Evolutionary conservation across 2,113 vertebrate species (phyloP), one percentile per base, ranked within the genome.

Genomic region (Sinocyclocheilus maitianheensis): DNA sequence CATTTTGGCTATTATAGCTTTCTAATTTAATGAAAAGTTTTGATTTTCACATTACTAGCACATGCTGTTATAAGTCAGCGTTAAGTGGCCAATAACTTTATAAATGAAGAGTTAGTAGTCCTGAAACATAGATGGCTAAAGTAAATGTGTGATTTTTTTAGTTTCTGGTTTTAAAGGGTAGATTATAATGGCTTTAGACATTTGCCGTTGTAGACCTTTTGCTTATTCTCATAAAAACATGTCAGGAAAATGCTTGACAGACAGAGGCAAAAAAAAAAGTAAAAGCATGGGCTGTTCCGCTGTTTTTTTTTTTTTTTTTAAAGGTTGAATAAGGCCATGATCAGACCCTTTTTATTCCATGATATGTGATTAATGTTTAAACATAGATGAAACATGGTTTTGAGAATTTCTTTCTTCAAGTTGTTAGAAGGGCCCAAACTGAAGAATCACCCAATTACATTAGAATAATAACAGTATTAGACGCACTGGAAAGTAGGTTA

Each of bases 361-460:
- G 69, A 43, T n/a, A 74, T 13, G 43, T 76, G 74, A 76, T 76
- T 24, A 76, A 76, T 76, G 5, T 76, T 76, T 76, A 16, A 76
- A 51, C n/a, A 76, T 7, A 76, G 74, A 51, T 51, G 12, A 76
- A 51, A 24, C 22, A 48, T 51, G 74, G 12, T 48, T 76, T 76
- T n/a, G 46, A 75, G 0, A 48, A 75, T 48, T 75, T 48, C n/a
- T 46, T 74, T 74, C 30, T 43, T 75, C 20, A 46, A 48, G 5
- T 24, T 75, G 43, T 76, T 22, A 24, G 7, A 76, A 76, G 11
- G n/a, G n/a, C n/a, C 43, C 72, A 16, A 48, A 14, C 43, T 26
- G 2, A 48, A 76, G 74, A 26, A 75, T 75, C 71, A 75, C 71
- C 22, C 20, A n/a, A 16, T 51, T 76, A 9, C 72, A 76, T 48